These are phyloP conservation scores for Sphaerodactylus townsendi DNA, from an alignment of 2,113 vertebrate species.

Conservation along the genomic window DNA sequence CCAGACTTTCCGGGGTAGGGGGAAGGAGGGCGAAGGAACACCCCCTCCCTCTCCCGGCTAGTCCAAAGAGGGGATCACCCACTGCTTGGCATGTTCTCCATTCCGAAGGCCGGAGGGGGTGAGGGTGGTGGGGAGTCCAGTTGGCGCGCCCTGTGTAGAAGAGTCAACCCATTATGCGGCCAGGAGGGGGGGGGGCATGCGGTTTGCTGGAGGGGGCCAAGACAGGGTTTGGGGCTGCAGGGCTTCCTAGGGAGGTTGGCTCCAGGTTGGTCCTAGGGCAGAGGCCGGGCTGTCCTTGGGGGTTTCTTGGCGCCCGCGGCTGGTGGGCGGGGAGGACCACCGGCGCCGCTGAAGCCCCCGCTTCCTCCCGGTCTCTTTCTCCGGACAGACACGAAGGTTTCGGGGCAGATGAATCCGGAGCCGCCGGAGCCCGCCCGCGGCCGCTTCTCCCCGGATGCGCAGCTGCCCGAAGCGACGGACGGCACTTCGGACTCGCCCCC, in stretches of 20 bases:
- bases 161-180: too few relatives aligned
- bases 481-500: constrained; percentile 82
- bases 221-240: not conserved
- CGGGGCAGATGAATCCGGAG: constrained; percentile 53
- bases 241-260: not conserved
- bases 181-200: too few relatives aligned
- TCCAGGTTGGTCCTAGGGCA: not conserved
- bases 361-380: not conserved
- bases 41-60: not conserved
- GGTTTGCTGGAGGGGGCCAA: too few relatives aligned
- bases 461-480: constrained; percentile 75
- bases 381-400: constrained; percentile 64
- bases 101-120: not conserved
- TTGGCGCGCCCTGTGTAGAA: too few relatives aligned
- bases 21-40: not conserved
- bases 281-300: too few relatives aligned
- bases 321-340: too few relatives aligned
- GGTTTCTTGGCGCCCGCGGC: too few relatives aligned
- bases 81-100: not conserved
- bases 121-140: not conserved
- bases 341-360: too few relatives aligned
- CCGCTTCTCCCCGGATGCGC: constrained; percentile 79
- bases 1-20: not conserved
- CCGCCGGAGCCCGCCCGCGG: constrained; percentile 56
- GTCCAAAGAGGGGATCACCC: too few relatives aligned